Conservation (phyloP, 2,113 vertebrate genomes). For the Blennius ocellaris region DNA sequence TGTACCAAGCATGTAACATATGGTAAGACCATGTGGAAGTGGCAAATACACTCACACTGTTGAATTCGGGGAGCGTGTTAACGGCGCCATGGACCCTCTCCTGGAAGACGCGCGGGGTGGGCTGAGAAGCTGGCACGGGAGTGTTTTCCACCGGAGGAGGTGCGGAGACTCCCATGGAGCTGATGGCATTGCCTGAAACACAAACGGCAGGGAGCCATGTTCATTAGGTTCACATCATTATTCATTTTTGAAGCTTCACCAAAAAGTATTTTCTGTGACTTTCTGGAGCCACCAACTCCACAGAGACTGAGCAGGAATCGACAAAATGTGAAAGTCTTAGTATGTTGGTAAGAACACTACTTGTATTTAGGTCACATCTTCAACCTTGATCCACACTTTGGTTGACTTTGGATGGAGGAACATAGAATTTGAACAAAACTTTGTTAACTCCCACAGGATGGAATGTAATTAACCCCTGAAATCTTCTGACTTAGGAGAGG, state of each 20-base stretch:
- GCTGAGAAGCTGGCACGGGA: conserved; percentile 68
- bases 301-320: background rate
- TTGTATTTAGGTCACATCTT: background rate
- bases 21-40: background rate
- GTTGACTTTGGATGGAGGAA: background rate
- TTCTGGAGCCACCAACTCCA: background rate
- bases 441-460: background rate
- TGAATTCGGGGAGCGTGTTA: conserved; percentile 78
- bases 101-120: conserved; percentile 66
- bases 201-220: conserved; percentile 56
- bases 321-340: background rate
- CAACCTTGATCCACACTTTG: background rate
- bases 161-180: conserved; percentile 75
- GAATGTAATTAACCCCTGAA: background rate
- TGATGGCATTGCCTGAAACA: conserved; percentile 80
- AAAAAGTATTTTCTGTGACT: conserved; percentile 22
- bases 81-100: conserved; percentile 69
- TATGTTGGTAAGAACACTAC: background rate
- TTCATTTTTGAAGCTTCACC: conserved; percentile 34
- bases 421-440: background rate
- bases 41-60: conserved; percentile 63
- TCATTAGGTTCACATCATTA: conserved; percentile 57
- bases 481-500: background rate
- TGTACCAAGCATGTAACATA: conserved; percentile 13
- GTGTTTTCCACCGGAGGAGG: conserved; percentile 75